These are phyloP conservation scores for Silurus lanzhouensis DNA, from an alignment of 2,797 vertebrate species.

Conservation along the genomic window DNA sequence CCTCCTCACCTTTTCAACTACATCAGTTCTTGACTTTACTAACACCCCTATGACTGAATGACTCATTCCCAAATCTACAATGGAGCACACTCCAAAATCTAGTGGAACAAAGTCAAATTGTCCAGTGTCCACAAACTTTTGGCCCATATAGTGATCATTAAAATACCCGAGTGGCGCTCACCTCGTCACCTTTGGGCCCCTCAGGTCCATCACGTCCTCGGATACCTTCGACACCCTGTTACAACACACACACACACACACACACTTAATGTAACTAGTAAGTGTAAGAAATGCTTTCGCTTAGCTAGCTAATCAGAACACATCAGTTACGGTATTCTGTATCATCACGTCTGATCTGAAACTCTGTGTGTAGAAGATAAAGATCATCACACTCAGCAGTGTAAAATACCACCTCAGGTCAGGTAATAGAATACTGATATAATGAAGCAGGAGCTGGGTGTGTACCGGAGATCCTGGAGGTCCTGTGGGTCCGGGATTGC, in stretches of 20 bases:
- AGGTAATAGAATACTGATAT: not conserved
- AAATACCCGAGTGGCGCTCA: constrained; percentile 56
- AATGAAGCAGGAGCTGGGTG: not conserved
- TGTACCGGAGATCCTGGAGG: constrained; percentile 78
- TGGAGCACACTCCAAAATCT: too few relatives aligned
- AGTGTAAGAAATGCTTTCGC: not conserved
- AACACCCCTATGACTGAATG: too few relatives aligned
- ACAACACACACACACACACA: not conserved
- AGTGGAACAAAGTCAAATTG: too few relatives aligned
- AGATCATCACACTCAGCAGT: not conserved
- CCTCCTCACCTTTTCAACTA: too few relatives aligned
- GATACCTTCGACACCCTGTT: constrained; percentile 76
- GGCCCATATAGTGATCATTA: too few relatives aligned
- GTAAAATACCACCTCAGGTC: not conserved
- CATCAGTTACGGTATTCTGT: not conserved
- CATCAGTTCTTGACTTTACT: too few relatives aligned
- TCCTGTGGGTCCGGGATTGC: constrained; percentile 77
- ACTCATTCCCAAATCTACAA: too few relatives aligned
- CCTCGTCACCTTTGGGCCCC: constrained; percentile 75
- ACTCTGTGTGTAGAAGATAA: not conserved
- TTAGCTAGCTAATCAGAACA: not conserved
- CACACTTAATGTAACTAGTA: not conserved
- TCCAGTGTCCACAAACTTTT: too few relatives aligned
- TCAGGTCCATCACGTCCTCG: constrained; percentile 74
- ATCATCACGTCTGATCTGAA: not conserved